Conservation (phyloP, 2,113 vertebrate genomes). For the Austrofundulus limnaeus region DNA sequence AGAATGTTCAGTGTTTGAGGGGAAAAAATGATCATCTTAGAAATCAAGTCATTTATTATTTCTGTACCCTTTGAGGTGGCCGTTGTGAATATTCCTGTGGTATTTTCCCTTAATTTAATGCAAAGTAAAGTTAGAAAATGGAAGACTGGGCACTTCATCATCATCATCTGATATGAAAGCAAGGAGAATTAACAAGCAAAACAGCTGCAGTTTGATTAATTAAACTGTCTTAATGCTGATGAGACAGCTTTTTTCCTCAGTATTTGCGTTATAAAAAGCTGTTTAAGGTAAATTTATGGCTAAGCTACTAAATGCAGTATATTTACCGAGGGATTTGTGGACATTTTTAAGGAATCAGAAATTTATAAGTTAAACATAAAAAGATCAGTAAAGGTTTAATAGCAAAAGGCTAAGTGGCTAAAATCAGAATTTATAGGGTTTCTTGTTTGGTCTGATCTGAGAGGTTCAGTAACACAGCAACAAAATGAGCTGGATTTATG, state of each 20-base stretch:
- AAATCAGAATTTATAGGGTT: background rate
- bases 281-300: background rate
- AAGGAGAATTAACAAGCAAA: slow-evolving; percentile 3
- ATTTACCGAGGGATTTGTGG: background rate
- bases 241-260: slow-evolving; percentile 4
- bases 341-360: slow-evolving; percentile 1
- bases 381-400: background rate
- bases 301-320: background rate
- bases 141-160: background rate
- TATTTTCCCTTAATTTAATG: background rate
- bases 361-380: background rate
- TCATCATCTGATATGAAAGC: slow-evolving; percentile 7
- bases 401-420: background rate
- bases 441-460: background rate
- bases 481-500: background rate
- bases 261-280: background rate
- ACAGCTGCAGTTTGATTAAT: slow-evolving; percentile 25
- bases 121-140: background rate
- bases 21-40: background rate
- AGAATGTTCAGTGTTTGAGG: background rate
- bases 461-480: slow-evolving; percentile 2
- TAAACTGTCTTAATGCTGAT: slow-evolving; percentile 7
- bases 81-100: background rate
- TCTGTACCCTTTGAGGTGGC: background rate
- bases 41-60: slow-evolving; percentile 9